These are phyloP conservation scores for Podarcis siculus DNA, from an alignment of 2,797 vertebrate species.

Conservation along the genomic window DNA sequence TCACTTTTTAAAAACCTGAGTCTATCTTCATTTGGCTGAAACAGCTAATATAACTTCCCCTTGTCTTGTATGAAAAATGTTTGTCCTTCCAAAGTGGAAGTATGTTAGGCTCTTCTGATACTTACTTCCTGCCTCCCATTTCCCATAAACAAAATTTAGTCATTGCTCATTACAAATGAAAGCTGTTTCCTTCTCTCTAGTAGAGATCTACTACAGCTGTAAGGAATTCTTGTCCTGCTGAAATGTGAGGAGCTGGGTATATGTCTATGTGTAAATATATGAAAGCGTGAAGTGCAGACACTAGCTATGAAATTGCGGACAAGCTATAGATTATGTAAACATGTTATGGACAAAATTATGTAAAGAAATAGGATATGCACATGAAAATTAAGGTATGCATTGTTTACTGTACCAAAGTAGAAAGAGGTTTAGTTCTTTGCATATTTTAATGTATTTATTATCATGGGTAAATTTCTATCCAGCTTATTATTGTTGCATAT, in stretches of 20 bases:
- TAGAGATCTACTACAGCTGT: constrained; percentile 1
- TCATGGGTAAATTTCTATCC: too few species aligned
- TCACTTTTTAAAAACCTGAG: background rate
- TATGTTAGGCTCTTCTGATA: constrained; percentile 25
- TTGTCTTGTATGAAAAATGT: constrained; percentile 39
- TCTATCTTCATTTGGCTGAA: constrained; percentile 11
- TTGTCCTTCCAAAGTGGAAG: constrained; percentile 25
- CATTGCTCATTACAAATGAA: constrained; percentile 27
- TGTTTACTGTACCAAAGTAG: too few species aligned
- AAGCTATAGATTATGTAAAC: background rate
- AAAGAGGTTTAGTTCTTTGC: too few species aligned
- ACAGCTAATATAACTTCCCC: constrained; percentile 34
- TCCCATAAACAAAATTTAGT: constrained; percentile 36
- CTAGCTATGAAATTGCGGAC: background rate
- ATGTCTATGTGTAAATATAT: too few species aligned
- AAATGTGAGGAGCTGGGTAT: background rate
- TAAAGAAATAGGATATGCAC: too few species aligned
- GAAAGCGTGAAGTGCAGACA: background rate
- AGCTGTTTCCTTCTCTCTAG: constrained; percentile 29
- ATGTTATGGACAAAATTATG: too few species aligned
- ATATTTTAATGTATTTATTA: too few species aligned
- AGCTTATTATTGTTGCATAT: too few species aligned
- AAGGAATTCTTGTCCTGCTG: background rate
- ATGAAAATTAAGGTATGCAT: too few species aligned
- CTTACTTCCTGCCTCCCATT: constrained; percentile 24